Percentiles rank a stretch among this genome's conserved stretches.
Evolutionary conservation across 2,797 vertebrate species (phyloP).

Genomic region (Cossypha niveicapilla): DNA sequence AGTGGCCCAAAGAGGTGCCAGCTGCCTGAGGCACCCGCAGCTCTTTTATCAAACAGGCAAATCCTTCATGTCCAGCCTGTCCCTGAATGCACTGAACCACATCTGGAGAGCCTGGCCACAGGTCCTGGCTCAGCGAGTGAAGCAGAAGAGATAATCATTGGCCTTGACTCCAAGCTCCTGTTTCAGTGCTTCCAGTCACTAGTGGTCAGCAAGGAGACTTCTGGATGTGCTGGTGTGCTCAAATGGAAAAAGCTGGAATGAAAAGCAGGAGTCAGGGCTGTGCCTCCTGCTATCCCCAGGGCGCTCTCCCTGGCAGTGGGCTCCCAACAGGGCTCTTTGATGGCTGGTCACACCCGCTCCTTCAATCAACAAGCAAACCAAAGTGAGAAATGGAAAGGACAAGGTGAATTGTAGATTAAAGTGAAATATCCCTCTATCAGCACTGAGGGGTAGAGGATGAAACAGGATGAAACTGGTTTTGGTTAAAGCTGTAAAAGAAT

Average conservation of each 20-base stretch:
- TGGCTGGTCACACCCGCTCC: background rate
- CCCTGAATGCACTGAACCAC: background rate
- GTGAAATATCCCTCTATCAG: background rate
- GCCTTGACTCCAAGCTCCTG: constrained; percentile 10
- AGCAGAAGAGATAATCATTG: background rate
- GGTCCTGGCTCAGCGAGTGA: background rate
- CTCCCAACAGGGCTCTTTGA: background rate
- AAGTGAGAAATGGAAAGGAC: background rate
- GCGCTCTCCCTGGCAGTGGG: background rate
- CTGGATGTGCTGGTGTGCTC: background rate
- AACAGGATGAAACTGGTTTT: constrained; percentile 51
- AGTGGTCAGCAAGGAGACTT: background rate
- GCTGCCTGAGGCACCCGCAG: background rate
- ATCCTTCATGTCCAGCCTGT: constrained; percentile 10
- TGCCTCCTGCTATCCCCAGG: background rate
- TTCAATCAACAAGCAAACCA: background rate
- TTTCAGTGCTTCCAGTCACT: background rate
- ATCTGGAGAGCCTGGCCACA: background rate
- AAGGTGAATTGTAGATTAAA: background rate
- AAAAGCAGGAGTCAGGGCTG: background rate
- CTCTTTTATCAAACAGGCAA: background rate
- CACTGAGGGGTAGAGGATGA: background rate
- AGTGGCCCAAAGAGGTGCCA: rapidly evolving
- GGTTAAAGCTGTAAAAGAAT: constrained; percentile 44
- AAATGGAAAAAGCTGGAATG: background rate